phyloP scores from a whole-genome alignment of 2,888 invertebrate genomes.

The Agriotes lineatus region DNA sequence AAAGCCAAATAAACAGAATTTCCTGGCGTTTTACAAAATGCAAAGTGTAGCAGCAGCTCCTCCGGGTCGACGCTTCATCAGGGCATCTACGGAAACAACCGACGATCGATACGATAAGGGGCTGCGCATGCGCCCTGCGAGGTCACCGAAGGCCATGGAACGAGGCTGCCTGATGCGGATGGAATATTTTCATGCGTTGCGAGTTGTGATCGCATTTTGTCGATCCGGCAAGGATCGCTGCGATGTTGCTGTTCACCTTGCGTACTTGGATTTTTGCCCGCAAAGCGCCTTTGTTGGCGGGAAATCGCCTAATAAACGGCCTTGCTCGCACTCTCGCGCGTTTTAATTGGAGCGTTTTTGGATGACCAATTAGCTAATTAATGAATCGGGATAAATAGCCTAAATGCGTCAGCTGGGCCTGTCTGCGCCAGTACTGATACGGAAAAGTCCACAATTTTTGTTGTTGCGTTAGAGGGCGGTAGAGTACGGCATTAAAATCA shows the following conservation, averaged over 20 bases:
- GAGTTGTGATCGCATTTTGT: conserved; percentile 30
- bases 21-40: too few relatives aligned
- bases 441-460: too few relatives aligned
- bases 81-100: conserved; percentile 50
- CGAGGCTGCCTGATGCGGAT: conserved; percentile 28
- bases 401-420: too few relatives aligned
- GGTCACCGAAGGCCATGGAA: conserved; percentile 49
- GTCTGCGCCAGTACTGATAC: too few relatives aligned
- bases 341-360: conserved; percentile 30
- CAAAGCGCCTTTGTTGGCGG: conserved; percentile 4
- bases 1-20: neutral
- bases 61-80: conserved; percentile 32
- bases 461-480: too few relatives aligned
- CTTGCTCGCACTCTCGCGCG: neutral
- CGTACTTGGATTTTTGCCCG: conserved; percentile 19
- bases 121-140: conserved; percentile 45
- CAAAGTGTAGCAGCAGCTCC: too few relatives aligned
- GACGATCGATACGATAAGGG: conserved; percentile 53
- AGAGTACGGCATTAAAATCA: too few relatives aligned
- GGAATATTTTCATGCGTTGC: conserved; percentile 33
- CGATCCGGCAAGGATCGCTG: conserved; percentile 5
- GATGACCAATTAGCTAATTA: conserved; percentile 6
- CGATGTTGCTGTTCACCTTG: conserved; percentile 11
- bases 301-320: neutral
- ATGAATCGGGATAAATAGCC: neutral